Percentiles rank a stretch among this genome's conserved stretches.
These are phyloP conservation scores for Enteromius radiatus DNA, from an alignment of 2,797 vertebrate species.

Conservation along the genomic window DNA sequence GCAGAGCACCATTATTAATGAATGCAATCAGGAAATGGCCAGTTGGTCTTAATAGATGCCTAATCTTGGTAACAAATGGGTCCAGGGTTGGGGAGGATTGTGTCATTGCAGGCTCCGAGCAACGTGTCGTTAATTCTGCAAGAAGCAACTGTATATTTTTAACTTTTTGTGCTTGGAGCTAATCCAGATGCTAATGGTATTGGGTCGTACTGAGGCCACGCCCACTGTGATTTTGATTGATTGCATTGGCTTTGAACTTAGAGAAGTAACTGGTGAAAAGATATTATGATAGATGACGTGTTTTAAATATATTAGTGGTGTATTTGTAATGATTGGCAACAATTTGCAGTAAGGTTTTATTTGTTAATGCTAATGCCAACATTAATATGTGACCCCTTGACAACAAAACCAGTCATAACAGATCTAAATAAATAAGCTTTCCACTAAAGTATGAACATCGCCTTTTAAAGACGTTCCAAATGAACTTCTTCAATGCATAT, in stretches of 20 bases:
- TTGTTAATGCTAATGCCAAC: neutral
- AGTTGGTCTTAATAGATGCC: slow-evolving; percentile 62
- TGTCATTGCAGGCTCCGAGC: slow-evolving; percentile 45
- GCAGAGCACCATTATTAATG: slow-evolving; percentile 61
- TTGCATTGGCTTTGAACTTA: slow-evolving; percentile 3
- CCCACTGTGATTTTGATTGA: slow-evolving; percentile 52
- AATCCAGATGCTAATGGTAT: slow-evolving; percentile 66
- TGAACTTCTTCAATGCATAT: no score
- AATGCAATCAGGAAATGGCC: slow-evolving; percentile 64
- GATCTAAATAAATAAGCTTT: no score
- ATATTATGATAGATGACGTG: neutral
- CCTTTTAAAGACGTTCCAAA: no score
- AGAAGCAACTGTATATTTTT: slow-evolving; percentile 55
- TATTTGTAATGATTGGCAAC: neutral
- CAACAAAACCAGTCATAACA: no score
- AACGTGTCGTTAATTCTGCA: neutral
- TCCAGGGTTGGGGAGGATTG: slow-evolving; percentile 31
- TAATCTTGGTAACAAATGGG: slow-evolving; percentile 64
- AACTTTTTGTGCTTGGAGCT: slow-evolving; percentile 61
- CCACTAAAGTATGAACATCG: no score
- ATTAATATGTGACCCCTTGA: no score
- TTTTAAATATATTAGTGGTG: neutral
- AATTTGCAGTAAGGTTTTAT: neutral
- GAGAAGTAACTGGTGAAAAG: neutral
- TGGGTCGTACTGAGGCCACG: slow-evolving; percentile 51